Evolutionary conservation across 2,113 vertebrate species (phyloP).

Genomic region (Garra rufa): DNA sequence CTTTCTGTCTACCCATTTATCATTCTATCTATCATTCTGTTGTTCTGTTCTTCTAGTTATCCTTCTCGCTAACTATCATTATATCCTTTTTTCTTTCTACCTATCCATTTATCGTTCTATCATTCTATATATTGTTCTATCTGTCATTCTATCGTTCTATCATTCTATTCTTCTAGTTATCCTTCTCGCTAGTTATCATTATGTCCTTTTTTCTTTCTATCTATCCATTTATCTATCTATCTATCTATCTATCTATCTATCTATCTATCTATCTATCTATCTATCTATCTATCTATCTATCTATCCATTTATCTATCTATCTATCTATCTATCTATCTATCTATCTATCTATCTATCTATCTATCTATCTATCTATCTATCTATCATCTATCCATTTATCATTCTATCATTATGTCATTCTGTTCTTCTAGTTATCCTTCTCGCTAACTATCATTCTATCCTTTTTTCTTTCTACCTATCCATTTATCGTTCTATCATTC

Average conservation of each 20-base stretch:
- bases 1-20: background rate
- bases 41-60: background rate
- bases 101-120: background rate
- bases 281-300: background rate
- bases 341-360: background rate
- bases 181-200: too few species aligned
- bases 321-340: accelerated
- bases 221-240: background rate
- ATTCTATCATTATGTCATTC: accelerated
- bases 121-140: background rate
- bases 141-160: background rate
- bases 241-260: background rate
- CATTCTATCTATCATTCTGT: background rate
- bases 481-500: background rate
- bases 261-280: background rate
- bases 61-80: too few species aligned
- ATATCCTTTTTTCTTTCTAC: accelerated
- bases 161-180: too few species aligned
- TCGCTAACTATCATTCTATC: too few species aligned
- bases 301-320: accelerated
- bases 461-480: accelerated
- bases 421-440: too few species aligned
- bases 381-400: background rate
- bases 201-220: too few species aligned
- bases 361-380: background rate